A percentile compares a stretch with the other conserved stretches of the same genome.
phyloP scores from a whole-genome alignment of 2,888 invertebrate genomes.

The Drosophila colorata region DNA sequence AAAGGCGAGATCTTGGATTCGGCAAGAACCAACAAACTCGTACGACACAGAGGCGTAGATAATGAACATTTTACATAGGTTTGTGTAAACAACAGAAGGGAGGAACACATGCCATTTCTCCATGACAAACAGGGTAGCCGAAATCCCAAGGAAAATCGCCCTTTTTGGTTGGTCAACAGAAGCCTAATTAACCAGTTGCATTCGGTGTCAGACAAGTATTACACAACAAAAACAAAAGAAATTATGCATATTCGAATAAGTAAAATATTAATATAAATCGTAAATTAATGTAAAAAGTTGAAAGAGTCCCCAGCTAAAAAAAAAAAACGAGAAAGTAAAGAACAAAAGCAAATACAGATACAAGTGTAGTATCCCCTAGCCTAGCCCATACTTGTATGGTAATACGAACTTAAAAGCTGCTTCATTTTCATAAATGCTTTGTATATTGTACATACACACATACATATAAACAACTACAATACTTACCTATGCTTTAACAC shows the following conservation, averaged over 20 bases:
- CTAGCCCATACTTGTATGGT: slow-evolving; percentile 29
- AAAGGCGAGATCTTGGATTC: slow-evolving; percentile 5
- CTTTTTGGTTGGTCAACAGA: slow-evolving; percentile 44
- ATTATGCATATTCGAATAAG: slow-evolving; percentile 55
- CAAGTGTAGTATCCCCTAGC: slow-evolving; percentile 37
- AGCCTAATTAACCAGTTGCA: slow-evolving; percentile 61
- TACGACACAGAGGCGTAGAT: background rate
- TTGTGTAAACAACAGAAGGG: slow-evolving; percentile 12
- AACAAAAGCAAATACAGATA: slow-evolving; percentile 22
- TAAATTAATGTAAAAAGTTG: slow-evolving; percentile 70
- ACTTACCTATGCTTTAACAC: slow-evolving; percentile 56
- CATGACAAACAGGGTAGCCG: slow-evolving; percentile 7
- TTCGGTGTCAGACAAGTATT: slow-evolving; percentile 71
- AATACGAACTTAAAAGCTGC: slow-evolving; percentile 48
- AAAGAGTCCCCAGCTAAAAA: slow-evolving; percentile 34
- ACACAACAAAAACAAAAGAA: slow-evolving; percentile 53
- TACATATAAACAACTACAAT: slow-evolving; percentile 28
- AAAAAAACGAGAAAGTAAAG: slow-evolving; percentile 2
- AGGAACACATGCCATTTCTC: slow-evolving; percentile 13
- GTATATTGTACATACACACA: slow-evolving; percentile 62
- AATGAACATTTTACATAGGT: slow-evolving; percentile 13
- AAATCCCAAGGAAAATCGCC: background rate
- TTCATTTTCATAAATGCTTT: slow-evolving; percentile 65
- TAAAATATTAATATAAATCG: slow-evolving; percentile 42
- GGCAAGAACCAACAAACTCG: background rate